Evolutionary conservation across 2,888 invertebrate species (phyloP), one percentile per base, ranked within the genome.

Genomic region (Tenthredo amoena): DNA sequence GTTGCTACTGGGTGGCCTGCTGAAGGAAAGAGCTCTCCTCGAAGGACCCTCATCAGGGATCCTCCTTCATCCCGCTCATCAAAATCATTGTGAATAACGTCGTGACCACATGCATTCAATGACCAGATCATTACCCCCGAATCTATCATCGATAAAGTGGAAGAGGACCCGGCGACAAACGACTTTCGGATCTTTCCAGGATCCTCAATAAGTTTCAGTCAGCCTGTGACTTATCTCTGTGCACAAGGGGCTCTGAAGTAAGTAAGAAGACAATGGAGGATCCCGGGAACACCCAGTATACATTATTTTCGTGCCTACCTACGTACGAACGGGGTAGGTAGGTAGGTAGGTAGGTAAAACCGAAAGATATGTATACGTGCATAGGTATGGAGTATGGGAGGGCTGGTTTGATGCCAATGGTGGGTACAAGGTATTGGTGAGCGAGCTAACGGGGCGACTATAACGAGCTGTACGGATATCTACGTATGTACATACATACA

Each of bases 341-440:
- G 34, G 43, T 72, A 43, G 40, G 18, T 37, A 71, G 34, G n/a
- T 68, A 40, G 40, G 50, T 26, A 47, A 40, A 74, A 74, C 74
- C 74, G 74, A 74, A 74, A 74, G 77, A 77, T 55, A 34, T 50
- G 31, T 43, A 43, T n/a, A 47, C 26, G 5, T 26, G n/a, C 9
- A 43, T 74, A 43, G 40, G 21, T 43, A 74, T 74, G 26, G 43
- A 34, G 79, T 37, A 31, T 58, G 21, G 50, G 50, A 85, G 85
- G 90, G 89, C 90, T 90, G 91, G 91, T 90, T 90, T 89, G 87
- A 91, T 90, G 89, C 90, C 91, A 91, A 91, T 91, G 89, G 89
- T 58, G 34, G 79, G 79, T 79, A 58, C 76, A 88, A 88, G 89
- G 89, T 89, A 89, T 88, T 87, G 87, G 55, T 84, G 68, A 62